Evolutionary conservation across 2,113 vertebrate species (phyloP).

Genomic region (Climacteris rufus): DNA sequence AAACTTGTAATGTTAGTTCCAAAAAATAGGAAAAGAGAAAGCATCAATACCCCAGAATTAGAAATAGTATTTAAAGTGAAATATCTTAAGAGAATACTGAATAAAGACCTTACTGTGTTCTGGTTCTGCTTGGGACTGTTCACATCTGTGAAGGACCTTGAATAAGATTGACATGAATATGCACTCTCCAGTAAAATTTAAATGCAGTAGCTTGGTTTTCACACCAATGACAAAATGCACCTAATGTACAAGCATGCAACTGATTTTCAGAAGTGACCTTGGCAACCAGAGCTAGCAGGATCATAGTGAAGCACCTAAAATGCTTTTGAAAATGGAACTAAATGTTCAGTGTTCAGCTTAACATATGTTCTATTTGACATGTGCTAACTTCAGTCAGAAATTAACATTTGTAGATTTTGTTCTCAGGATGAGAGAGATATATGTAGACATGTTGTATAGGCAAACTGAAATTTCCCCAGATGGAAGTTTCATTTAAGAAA

Average conservation of each 20-base stretch:
- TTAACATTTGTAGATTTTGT: neutral
- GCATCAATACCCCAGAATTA: neutral
- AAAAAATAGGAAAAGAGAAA: neutral
- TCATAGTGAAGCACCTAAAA: neutral
- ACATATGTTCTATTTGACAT: neutral
- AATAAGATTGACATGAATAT: neutral
- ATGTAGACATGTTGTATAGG: neutral
- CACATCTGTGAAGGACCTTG: neutral
- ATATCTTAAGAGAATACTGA: neutral
- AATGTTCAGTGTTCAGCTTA: neutral
- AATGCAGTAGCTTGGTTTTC: neutral
- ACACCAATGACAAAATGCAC: neutral
- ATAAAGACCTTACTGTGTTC: neutral
- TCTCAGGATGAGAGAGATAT: neutral
- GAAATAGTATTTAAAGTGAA: neutral
- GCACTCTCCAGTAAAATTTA: neutral
- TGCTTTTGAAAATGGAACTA: neutral
- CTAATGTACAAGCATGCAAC: neutral
- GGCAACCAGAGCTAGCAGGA: neutral
- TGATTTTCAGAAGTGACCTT: neutral
- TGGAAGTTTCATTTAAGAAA: neutral
- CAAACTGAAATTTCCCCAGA: neutral
- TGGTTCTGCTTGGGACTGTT: neutral
- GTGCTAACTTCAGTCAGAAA: neutral
- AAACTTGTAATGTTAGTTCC: neutral